Conservation (phyloP, 2,797 vertebrate genomes). For the Caiman crocodilus region DNA sequence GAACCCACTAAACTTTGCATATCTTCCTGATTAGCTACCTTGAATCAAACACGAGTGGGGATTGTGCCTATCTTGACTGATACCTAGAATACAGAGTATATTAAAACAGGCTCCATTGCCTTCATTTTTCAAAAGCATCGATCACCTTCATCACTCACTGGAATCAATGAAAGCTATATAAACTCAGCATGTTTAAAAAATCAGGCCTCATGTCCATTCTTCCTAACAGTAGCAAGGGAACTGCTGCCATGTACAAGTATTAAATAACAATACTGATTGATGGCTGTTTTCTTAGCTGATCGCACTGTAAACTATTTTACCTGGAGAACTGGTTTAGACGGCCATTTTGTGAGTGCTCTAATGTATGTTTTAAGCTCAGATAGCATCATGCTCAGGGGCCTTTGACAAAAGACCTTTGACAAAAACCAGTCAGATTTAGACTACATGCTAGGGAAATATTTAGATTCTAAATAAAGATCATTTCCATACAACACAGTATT, state of each 20-base stretch:
- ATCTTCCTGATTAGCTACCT: not conserved
- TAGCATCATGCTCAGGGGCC: not conserved
- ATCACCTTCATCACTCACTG: not conserved
- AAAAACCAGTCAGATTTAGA: not conserved
- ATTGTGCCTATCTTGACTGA: not conserved
- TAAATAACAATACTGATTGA: not conserved
- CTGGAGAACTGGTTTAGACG: constrained; percentile 1
- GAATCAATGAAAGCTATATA: not conserved
- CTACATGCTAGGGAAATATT: not conserved
- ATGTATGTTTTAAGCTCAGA: not conserved
- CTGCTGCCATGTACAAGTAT: not conserved
- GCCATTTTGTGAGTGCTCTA: not conserved
- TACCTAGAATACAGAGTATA: not conserved
- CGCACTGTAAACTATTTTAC: not conserved
- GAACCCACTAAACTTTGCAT: not conserved
- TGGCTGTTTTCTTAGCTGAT: not conserved
- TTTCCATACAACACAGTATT: not conserved
- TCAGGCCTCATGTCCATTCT: not conserved
- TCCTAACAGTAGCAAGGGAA: too few species aligned
- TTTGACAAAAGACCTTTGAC: not conserved
- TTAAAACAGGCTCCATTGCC: not conserved
- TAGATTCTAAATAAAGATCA: not conserved
- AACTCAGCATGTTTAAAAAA: not conserved
- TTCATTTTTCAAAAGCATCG: not conserved
- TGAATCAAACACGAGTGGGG: not conserved